These are phyloP conservation scores for Diplazon laetatorius DNA, from an alignment of 2,888 invertebrate species.

Conservation along the genomic window DNA sequence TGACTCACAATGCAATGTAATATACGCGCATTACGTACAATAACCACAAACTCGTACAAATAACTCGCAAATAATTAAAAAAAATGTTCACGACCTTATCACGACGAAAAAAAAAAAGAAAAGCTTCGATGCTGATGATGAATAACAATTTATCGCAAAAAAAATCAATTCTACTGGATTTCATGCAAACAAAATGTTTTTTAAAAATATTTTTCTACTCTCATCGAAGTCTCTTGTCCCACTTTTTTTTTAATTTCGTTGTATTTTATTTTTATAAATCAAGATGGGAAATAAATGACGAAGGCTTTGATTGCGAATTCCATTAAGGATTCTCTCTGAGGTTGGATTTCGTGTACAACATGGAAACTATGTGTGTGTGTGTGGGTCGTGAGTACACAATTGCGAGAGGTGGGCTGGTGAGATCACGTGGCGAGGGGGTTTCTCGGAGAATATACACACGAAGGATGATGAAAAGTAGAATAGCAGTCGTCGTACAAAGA, in stretches of 20 bases:
- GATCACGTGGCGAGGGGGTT: neutral
- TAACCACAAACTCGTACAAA: neutral
- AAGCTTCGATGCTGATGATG: too few relatives aligned
- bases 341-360: too few relatives aligned
- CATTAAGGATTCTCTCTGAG: neutral
- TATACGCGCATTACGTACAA: neutral
- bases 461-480: constrained; percentile 7
- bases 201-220: too few relatives aligned
- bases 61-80: neutral
- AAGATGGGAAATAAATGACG: too few relatives aligned
- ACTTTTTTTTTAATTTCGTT: neutral
- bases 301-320: constrained; percentile 11
- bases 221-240: neutral
- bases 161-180: too few relatives aligned
- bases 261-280: too few relatives aligned
- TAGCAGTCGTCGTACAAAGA: constrained; percentile 33
- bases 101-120: neutral
- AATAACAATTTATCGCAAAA: too few relatives aligned
- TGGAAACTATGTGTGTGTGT: too few relatives aligned
- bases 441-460: neutral
- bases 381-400: constrained; percentile 8
- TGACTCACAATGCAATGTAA: constrained; percentile 18
- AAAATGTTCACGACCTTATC: neutral
- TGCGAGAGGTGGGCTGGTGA: constrained; percentile 15
- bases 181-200: neutral